These are phyloP conservation scores for Actenoides hombroni DNA, from an alignment of 2,113 vertebrate genomes.

Conservation along the genomic window DNA sequence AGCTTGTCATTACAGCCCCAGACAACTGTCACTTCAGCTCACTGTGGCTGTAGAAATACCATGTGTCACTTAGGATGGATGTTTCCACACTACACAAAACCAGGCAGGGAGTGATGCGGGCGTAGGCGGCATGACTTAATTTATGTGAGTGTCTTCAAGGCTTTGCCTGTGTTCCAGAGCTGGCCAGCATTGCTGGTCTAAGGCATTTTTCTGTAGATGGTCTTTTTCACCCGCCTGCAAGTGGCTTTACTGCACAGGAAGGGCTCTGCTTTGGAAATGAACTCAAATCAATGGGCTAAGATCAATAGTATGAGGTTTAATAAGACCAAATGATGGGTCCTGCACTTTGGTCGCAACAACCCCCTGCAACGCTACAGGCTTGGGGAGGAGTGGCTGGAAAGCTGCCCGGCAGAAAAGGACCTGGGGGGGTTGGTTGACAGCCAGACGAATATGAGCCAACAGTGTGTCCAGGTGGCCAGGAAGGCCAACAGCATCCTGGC, in stretches of 20 bases:
- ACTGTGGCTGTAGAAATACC: background rate
- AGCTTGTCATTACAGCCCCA: background rate
- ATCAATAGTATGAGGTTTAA: too few species aligned
- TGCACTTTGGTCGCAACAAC: too few species aligned
- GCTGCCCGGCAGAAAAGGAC: too few species aligned
- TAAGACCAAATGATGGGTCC: too few species aligned
- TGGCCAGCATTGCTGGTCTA: fast-evolving
- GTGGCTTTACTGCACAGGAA: background rate
- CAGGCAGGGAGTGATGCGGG: background rate
- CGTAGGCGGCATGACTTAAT: background rate
- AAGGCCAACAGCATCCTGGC: too few species aligned
- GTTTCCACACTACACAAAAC: background rate
- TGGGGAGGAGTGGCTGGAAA: too few species aligned
- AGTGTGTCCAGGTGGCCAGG: too few species aligned
- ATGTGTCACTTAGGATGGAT: background rate
- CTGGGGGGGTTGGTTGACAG: too few species aligned
- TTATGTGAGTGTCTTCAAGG: background rate
- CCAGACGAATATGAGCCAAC: too few species aligned
- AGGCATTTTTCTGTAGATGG: background rate
- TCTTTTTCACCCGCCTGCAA: background rate
- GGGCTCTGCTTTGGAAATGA: background rate
- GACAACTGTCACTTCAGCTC: conserved; percentile 3
- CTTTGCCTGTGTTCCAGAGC: background rate
- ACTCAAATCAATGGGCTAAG: background rate
- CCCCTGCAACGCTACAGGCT: too few species aligned